Percentiles rank a stretch among this genome's conserved stretches.
phyloP scores from a whole-genome alignment of 2,113 vertebrate genomes.

The Chrysochloris asiatica region DNA sequence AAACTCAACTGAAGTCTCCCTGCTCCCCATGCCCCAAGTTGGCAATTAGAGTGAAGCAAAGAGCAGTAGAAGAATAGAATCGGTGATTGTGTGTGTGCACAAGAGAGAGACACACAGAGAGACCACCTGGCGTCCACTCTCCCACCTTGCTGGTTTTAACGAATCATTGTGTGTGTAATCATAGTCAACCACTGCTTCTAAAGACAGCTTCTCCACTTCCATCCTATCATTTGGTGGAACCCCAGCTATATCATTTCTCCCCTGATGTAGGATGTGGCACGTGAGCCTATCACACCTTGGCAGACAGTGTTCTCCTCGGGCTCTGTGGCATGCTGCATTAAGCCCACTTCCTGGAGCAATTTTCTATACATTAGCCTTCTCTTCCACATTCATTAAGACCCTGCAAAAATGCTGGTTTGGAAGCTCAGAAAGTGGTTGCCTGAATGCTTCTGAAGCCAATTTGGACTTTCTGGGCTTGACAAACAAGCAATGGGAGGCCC shows the following conservation, averaged over 20 bases:
- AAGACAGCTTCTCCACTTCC: not conserved
- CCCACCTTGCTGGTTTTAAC: not conserved
- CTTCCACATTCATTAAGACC: fast-evolving
- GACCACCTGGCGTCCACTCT: fast-evolving
- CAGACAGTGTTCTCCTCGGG: not conserved
- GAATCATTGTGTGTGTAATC: fast-evolving
- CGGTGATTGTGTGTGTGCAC: not conserved
- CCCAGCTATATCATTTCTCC: fast-evolving
- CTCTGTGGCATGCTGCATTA: not conserved
- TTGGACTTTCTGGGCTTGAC: not conserved
- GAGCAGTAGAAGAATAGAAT: not conserved
- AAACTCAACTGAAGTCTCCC: not conserved
- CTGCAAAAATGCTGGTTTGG: not conserved
- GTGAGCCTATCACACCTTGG: fast-evolving
- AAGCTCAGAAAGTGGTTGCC: not conserved
- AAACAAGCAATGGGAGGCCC: fast-evolving
- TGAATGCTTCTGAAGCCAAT: fast-evolving
- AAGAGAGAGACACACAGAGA: too few relatives aligned
- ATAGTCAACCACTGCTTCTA: not conserved
- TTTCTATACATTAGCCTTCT: not conserved
- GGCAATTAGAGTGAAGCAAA: not conserved
- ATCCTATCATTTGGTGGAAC: not conserved
- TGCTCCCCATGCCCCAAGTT: too few relatives aligned
- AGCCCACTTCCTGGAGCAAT: fast-evolving
- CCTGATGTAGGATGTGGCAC: fast-evolving